Evolutionary conservation across 2,113 vertebrate genomes (phyloP).

Genomic region (Ceyx cyanopectus): DNA sequence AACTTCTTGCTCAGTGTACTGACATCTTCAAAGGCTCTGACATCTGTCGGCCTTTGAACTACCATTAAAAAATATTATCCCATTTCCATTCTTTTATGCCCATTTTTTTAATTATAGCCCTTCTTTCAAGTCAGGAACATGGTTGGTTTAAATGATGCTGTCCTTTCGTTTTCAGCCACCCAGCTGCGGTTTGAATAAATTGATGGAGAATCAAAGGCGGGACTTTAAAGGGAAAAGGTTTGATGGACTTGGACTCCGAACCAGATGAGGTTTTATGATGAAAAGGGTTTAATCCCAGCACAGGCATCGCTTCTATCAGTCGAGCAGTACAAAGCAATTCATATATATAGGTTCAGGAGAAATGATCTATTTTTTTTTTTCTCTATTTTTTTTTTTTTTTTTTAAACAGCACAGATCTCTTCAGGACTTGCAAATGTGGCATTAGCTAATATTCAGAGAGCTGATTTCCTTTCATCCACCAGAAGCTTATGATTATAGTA

Average conservation of each 20-base stretch:
- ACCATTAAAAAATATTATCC: conserved; percentile 91
- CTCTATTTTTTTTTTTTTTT: conserved; percentile 66
- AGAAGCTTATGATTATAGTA: conserved; percentile 92
- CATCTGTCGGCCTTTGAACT: conserved; percentile 94
- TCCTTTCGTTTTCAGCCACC: conserved; percentile 90
- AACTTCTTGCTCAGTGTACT: conserved; percentile 82
- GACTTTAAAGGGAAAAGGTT: conserved; percentile 96
- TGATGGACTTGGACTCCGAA: conserved; percentile 97
- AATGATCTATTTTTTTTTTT: conserved; percentile 84
- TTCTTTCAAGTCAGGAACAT: conserved; percentile 91
- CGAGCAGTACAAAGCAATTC: conserved; percentile 92
- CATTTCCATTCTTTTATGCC: conserved; percentile 92
- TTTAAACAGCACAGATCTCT: conserved; percentile 86
- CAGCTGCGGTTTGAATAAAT: conserved; percentile 97
- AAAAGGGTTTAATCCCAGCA: conserved; percentile 97
- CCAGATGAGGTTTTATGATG: conserved; percentile 99
- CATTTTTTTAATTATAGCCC: conserved; percentile 96
- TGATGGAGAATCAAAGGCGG: conserved; percentile 96
- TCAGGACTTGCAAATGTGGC: conserved; percentile 99
- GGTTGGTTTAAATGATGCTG: conserved; percentile 88
- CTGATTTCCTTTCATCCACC: conserved; percentile 91
- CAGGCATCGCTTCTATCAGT: conserved; percentile 95
- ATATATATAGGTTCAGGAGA: conserved; percentile 87
- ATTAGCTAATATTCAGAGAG: conserved; percentile 97
- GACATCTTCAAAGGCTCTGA: conserved; percentile 90